A percentile compares a stretch with the other conserved stretches of the same genome.
These are phyloP conservation scores for Plemyria rubiginata DNA, from an alignment of 2,888 invertebrate species.

Conservation along the genomic window DNA sequence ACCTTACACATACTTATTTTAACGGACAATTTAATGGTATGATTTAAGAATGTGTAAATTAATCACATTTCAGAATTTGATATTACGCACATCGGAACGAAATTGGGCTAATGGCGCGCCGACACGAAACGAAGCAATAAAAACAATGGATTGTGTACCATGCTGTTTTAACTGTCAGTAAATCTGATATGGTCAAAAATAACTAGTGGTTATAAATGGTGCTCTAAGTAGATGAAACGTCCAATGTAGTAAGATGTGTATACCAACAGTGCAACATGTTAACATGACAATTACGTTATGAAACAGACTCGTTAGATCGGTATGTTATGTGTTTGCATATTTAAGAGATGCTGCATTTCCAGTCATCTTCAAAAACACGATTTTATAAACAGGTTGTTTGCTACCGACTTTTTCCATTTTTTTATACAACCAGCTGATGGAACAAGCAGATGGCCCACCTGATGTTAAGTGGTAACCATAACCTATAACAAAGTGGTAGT, in stretches of 20 bases:
- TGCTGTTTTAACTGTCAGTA: slow-evolving; percentile 37
- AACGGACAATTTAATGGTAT: slow-evolving; percentile 1
- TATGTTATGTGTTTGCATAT: slow-evolving; percentile 20
- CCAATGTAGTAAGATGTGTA: neutral
- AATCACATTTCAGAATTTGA: slow-evolving; percentile 30
- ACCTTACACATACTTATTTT: neutral
- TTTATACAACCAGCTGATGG: no score
- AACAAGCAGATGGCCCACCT: no score
- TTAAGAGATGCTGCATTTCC: slow-evolving; percentile 23
- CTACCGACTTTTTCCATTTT: no score
- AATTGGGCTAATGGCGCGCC: slow-evolving; percentile 38
- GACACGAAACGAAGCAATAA: slow-evolving; percentile 40
- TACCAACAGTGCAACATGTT: slow-evolving; percentile 23
- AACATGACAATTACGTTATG: slow-evolving; percentile 28
- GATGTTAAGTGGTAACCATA: no score
- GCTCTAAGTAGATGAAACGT: slow-evolving; percentile 15
- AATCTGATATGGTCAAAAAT: slow-evolving; percentile 29
- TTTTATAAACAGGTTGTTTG: slow-evolving; percentile 36
- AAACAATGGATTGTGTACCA: slow-evolving; percentile 40
- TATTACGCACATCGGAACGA: slow-evolving; percentile 29
- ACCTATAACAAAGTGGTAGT: no score
- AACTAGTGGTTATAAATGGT: slow-evolving; percentile 24
- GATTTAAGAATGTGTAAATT: slow-evolving; percentile 24
- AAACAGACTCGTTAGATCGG: slow-evolving; percentile 30
- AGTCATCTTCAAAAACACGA: slow-evolving; percentile 35